Evolutionary conservation across 1,140 invertebrate genomes (phyloP).

Genomic region (Pemphigus obesinymphae): DNA sequence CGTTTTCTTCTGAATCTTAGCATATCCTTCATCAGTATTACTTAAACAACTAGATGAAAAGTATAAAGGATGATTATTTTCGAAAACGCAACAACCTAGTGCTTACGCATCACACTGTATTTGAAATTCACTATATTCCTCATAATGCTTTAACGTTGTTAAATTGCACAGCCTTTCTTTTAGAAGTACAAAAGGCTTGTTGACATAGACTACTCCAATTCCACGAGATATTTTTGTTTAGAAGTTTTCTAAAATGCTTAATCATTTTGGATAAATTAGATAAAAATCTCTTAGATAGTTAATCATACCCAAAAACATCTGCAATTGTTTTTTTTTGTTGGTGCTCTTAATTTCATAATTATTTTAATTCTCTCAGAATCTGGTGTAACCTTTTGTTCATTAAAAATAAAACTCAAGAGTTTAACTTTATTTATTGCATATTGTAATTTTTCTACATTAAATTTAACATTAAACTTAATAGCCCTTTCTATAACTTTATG

Average conservation of each 20-base stretch:
- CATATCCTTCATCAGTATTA: too few relatives aligned
- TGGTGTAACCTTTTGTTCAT: background rate
- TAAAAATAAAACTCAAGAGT: too few relatives aligned
- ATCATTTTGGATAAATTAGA: constrained; percentile 36
- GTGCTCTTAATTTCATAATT: constrained; percentile 48
- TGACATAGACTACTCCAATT: background rate
- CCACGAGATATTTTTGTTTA: background rate
- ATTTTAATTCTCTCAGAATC: constrained; percentile 41
- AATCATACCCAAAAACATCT: constrained; percentile 50
- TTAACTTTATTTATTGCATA: too few relatives aligned
- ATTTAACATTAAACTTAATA: too few relatives aligned
- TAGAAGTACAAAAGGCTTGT: background rate
- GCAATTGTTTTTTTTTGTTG: constrained; percentile 47
- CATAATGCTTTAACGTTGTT: background rate
- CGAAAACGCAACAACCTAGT: background rate
- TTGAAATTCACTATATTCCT: background rate
- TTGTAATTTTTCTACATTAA: too few relatives aligned
- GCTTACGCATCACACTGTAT: background rate
- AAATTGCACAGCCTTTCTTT: background rate
- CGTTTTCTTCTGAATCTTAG: background rate
- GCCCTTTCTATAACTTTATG: too few relatives aligned
- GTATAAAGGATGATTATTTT: background rate
- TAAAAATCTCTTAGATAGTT: constrained; percentile 49
- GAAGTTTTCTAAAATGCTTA: background rate
- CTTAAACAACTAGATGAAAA: background rate